Percentiles rank a stretch among this genome's conserved stretches.
Conservation (phyloP, 2,888 invertebrate genomes). For the Nomada flava region DNA sequence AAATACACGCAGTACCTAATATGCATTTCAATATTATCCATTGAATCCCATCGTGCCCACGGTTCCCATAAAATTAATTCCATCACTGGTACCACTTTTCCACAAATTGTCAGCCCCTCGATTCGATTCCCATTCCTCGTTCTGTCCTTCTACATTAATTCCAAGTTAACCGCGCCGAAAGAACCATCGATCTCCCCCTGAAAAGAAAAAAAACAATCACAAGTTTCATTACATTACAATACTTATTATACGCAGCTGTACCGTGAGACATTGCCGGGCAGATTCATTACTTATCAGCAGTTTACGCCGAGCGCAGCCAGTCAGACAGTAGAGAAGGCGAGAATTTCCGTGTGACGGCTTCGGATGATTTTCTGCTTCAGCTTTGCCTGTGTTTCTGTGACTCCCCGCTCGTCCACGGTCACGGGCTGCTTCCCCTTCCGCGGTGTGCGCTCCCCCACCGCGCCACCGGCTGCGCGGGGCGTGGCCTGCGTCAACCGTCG, state of each 20-base stretch:
- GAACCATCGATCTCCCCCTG: too few relatives aligned
- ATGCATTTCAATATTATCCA: too few relatives aligned
- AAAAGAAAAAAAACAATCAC: too few relatives aligned
- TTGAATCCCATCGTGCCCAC: too few relatives aligned
- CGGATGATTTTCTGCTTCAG: constrained; percentile 55
- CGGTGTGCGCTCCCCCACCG: constrained; percentile 69
- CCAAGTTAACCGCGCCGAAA: too few relatives aligned
- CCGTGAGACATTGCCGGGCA: not conserved
- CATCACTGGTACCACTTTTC: too few relatives aligned
- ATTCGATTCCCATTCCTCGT: too few relatives aligned
- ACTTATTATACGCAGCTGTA: not conserved
- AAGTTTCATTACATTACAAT: too few relatives aligned
- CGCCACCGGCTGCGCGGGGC: constrained; percentile 71
- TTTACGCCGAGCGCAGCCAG: constrained; percentile 7
- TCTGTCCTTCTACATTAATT: too few relatives aligned
- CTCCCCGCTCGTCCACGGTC: constrained; percentile 52
- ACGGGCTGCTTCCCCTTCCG: constrained; percentile 73
- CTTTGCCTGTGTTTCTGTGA: constrained; percentile 47
- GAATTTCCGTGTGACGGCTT: constrained; percentile 49
- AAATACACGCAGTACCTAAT: too few relatives aligned
- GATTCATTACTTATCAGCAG: constrained; percentile 24
- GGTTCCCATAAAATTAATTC: too few relatives aligned
- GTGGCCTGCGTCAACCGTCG: constrained; percentile 74
- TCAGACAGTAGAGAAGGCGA: constrained; percentile 31
- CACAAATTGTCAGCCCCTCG: too few relatives aligned